phyloP scores from a whole-genome alignment of 2,888 invertebrate genomes.

The Pyralis farinalis region DNA sequence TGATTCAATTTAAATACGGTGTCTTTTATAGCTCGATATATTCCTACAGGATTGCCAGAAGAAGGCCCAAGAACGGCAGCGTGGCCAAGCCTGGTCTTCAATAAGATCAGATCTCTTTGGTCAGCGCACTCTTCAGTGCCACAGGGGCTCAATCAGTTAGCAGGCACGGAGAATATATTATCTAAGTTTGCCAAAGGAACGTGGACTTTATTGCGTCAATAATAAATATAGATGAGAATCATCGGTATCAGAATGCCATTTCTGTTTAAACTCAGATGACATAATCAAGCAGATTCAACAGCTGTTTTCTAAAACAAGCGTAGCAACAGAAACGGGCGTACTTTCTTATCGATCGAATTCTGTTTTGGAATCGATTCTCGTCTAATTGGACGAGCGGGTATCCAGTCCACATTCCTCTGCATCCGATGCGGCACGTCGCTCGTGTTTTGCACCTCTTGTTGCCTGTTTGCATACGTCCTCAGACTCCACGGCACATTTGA shows the following conservation, averaged over 20 bases:
- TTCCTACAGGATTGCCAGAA: constrained; percentile 66
- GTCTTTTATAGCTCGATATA: background rate
- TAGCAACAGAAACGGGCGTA: background rate
- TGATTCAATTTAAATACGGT: background rate
- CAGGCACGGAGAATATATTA: constrained; percentile 73
- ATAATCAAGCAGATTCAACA: background rate
- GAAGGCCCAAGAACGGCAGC: constrained; percentile 72
- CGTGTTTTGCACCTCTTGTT: constrained; percentile 70
- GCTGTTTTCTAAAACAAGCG: background rate
- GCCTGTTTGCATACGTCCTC: constrained; percentile 54
- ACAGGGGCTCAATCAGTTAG: constrained; percentile 90
- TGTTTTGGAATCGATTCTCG: constrained; percentile 28
- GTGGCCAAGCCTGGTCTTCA: constrained; percentile 90
- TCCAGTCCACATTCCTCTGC: constrained; percentile 63
- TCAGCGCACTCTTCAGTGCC: constrained; percentile 87
- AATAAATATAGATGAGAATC: constrained; percentile 14
- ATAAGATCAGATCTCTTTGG: constrained; percentile 95
- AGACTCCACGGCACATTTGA: constrained; percentile 44
- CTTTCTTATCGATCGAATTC: constrained; percentile 7
- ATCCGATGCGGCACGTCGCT: constrained; percentile 47
- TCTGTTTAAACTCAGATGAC: background rate
- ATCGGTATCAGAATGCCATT: constrained; percentile 7
- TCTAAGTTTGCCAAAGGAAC: constrained; percentile 49
- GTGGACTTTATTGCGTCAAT: constrained; percentile 41
- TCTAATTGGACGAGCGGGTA: constrained; percentile 41